Evolutionary conservation across 1,140 invertebrate genomes (phyloP).

Genomic region (Megalopta genalis): DNA sequence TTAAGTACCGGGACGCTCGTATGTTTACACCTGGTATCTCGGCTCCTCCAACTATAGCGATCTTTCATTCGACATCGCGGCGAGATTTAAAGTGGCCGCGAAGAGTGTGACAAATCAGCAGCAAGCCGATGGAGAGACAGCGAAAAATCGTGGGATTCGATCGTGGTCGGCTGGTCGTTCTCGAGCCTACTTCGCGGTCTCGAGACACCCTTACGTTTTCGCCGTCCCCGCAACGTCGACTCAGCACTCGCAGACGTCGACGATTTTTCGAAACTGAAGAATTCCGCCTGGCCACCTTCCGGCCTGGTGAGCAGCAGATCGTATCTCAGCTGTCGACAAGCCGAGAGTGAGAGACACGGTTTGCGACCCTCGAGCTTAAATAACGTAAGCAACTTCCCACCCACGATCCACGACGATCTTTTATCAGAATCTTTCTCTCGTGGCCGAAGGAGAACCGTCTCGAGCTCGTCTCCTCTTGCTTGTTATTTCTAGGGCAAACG

Average conservation of each 20-base stretch:
- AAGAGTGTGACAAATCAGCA: constrained; percentile 13
- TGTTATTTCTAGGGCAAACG: neutral
- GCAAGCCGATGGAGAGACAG: neutral
- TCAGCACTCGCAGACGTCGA: constrained; percentile 35
- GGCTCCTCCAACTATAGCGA: neutral
- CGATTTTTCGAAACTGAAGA: constrained; percentile 32
- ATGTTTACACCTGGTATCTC: too few relatives aligned
- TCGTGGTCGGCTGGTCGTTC: neutral
- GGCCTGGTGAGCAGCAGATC: constrained; percentile 36
- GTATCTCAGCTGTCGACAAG: constrained; percentile 29
- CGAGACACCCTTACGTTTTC: constrained; percentile 15
- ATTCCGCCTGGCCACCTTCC: constrained; percentile 19
- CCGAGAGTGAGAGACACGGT: neutral
- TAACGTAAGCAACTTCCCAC: constrained; percentile 31
- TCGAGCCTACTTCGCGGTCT: constrained; percentile 5
- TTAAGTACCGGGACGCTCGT: too few relatives aligned
- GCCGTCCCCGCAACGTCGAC: constrained; percentile 23
- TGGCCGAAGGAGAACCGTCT: neutral
- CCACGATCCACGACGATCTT: neutral
- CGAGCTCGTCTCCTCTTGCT: neutral
- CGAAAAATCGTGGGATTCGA: constrained; percentile 10
- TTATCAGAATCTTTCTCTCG: neutral
- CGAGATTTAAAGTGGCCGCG: neutral
- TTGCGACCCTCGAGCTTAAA: neutral
- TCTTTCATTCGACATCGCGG: neutral